phyloP scores from a whole-genome alignment of 2,888 invertebrate species.

The Tuberolachnus salignus region DNA sequence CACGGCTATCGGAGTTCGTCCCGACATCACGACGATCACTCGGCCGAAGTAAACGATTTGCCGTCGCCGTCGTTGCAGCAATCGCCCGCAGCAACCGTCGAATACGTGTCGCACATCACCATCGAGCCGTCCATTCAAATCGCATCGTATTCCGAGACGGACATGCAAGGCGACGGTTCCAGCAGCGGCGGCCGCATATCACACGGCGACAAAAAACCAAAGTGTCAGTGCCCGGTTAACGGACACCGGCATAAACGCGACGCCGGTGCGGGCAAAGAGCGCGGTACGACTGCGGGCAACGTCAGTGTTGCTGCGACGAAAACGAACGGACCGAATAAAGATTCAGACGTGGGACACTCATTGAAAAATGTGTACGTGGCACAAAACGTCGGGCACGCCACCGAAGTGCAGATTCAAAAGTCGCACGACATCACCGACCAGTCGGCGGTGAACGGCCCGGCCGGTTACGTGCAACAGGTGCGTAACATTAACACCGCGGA shows the following conservation, averaged over 20 bases:
- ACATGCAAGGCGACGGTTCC: constrained; percentile 25
- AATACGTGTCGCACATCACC: constrained; percentile 40
- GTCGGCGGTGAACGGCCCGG: neutral
- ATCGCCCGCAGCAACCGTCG: neutral
- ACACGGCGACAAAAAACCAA: neutral
- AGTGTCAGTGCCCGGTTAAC: constrained; percentile 27
- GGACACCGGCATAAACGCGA: constrained; percentile 27
- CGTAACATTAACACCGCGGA: neutral
- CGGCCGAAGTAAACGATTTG: neutral
- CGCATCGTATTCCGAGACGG: constrained; percentile 52
- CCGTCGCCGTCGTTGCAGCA: neutral
- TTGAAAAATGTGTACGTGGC: neutral
- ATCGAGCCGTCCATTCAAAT: constrained; percentile 56
- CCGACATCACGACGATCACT: constrained; percentile 7
- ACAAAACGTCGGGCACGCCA: constrained; percentile 32
- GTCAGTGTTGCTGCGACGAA: neutral
- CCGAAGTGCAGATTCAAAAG: constrained; percentile 36
- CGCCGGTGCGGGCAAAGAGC: neutral
- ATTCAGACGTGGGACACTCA: neutral
- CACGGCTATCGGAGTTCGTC: neutral
- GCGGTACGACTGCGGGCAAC: neutral
- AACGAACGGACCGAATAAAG: neutral
- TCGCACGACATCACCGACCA: constrained; percentile 43
- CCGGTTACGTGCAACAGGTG: constrained; percentile 7
- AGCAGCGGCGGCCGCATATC: neutral